Evolutionary conservation across 2,113 vertebrate genomes (phyloP).

Genomic region (Rhinogobius similis): DNA sequence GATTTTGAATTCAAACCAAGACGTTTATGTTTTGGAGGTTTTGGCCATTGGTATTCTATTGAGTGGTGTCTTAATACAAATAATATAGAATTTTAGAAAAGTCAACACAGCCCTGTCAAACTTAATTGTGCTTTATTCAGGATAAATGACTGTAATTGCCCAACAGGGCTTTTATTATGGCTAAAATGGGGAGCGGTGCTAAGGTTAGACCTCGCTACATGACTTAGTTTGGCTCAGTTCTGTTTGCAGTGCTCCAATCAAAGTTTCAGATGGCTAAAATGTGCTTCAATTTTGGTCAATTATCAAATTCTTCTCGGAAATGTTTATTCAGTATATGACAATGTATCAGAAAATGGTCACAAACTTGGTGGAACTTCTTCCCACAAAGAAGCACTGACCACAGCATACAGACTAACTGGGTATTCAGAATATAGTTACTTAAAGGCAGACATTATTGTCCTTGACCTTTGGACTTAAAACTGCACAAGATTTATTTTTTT

Average conservation of each 20-base stretch:
- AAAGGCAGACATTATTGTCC: too few species aligned
- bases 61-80: constrained; percentile 39
- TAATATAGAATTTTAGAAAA: constrained; percentile 48
- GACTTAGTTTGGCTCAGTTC: not conserved
- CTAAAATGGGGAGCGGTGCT: constrained; percentile 27
- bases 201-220: constrained; percentile 28
- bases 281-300: not conserved
- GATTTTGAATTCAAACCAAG: constrained; percentile 36
- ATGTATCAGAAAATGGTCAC: not conserved
- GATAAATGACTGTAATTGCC: constrained; percentile 47
- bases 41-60: constrained; percentile 37
- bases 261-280: not conserved
- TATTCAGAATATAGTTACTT: too few species aligned
- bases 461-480: too few species aligned
- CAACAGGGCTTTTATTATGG: constrained; percentile 9
- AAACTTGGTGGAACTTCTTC: not conserved
- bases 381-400: not conserved
- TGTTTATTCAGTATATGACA: not conserved
- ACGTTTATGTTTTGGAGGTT: constrained; percentile 17
- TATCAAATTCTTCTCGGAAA: not conserved
- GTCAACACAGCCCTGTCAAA: constrained; percentile 55
- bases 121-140: constrained; percentile 29
- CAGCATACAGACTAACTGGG: too few species aligned
- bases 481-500: too few species aligned
- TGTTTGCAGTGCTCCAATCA: not conserved